Conservation (phyloP, 2,113 vertebrate genomes). For the Anguilla rostrata region DNA sequence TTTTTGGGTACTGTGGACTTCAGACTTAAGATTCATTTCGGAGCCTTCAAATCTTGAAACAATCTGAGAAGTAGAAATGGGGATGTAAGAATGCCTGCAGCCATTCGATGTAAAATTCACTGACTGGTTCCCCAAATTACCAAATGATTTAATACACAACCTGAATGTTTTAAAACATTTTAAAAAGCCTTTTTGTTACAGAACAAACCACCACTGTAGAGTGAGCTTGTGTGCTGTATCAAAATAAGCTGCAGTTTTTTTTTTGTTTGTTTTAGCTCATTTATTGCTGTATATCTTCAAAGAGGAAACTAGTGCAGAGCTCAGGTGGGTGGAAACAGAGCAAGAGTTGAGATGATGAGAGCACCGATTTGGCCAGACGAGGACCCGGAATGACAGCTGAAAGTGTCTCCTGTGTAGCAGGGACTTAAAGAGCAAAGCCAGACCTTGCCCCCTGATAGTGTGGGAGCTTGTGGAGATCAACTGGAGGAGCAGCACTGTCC, state of each 20-base stretch:
- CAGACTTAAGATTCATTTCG: slow-evolving; percentile 47
- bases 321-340: neutral
- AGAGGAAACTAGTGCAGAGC: neutral
- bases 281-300: neutral
- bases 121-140: neutral
- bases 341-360: neutral
- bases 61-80: slow-evolving; percentile 1
- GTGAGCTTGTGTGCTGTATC: neutral
- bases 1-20: slow-evolving; percentile 14
- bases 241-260: neutral
- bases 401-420: neutral
- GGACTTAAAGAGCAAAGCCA: neutral
- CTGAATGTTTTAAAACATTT: neutral
- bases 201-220: neutral
- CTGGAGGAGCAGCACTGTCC: neutral
- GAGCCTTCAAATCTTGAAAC: slow-evolving; percentile 21
- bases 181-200: neutral
- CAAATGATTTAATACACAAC: neutral
- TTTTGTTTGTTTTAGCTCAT: neutral
- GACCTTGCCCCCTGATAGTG: too few relatives aligned
- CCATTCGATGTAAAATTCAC: neutral
- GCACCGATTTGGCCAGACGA: neutral
- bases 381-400: neutral
- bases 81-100: neutral
- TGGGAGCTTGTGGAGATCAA: neutral